Percentiles rank a stretch among this genome's conserved stretches.
Conservation (phyloP, 2,888 invertebrate genomes). For the Plagodis dolabraria region DNA sequence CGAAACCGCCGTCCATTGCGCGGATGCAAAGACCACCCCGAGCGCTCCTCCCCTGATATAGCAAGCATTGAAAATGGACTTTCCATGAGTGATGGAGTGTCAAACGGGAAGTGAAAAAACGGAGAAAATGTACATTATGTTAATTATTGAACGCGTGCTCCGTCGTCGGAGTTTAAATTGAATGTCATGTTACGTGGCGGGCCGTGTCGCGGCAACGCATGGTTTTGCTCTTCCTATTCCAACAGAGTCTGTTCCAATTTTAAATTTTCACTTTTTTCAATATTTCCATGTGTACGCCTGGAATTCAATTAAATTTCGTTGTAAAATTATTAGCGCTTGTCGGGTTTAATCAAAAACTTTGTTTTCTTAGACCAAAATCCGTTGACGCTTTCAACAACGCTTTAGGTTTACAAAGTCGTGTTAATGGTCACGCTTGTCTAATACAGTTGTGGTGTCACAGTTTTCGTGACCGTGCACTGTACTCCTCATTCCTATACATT, state of each 20-base stretch:
- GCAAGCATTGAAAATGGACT: conserved; percentile 84
- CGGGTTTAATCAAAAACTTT: neutral
- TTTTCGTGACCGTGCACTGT: too few species aligned
- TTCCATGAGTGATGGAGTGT: conserved; percentile 86
- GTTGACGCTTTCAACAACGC: too few species aligned
- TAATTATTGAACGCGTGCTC: conserved; percentile 81
- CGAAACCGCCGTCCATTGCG: conserved; percentile 83
- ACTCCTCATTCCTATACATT: too few species aligned
- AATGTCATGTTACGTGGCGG: conserved; percentile 74
- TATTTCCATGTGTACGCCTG: conserved; percentile 21
- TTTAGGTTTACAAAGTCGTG: neutral
- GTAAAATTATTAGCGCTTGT: conserved; percentile 15
- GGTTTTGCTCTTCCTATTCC: conserved; percentile 57
- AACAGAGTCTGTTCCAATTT: conserved; percentile 47
- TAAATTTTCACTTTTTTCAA: conserved; percentile 54
- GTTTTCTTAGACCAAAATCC: neutral
- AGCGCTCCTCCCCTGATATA: conserved; percentile 71
- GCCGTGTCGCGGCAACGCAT: conserved; percentile 55
- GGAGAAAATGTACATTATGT: conserved; percentile 84
- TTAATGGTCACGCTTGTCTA: too few species aligned
- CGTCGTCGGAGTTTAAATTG: conserved; percentile 80
- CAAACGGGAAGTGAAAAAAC: conserved; percentile 83
- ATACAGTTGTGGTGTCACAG: too few species aligned
- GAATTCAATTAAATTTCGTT: conserved; percentile 29
- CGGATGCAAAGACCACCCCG: conserved; percentile 83